These are phyloP conservation scores for Elgaria multicarinata DNA, from an alignment of 2,113 vertebrate genomes.

Conservation along the genomic window DNA sequence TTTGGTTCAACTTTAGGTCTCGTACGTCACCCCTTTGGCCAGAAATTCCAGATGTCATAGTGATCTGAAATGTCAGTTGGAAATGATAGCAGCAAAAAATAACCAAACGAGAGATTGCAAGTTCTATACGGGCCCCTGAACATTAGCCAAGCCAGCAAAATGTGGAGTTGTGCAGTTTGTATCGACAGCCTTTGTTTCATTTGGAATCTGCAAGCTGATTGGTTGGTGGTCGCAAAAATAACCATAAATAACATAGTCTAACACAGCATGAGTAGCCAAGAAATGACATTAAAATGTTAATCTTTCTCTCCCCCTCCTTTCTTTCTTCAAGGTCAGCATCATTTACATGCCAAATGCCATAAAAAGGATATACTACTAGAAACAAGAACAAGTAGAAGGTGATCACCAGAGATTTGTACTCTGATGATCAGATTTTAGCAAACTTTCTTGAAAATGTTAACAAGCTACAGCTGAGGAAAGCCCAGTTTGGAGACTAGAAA, in stretches of 20 bases:
- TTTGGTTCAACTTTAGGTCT: constrained; percentile 34
- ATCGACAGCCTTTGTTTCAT: constrained; percentile 53
- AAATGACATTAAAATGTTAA: constrained; percentile 46
- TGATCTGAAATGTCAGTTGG: constrained; percentile 37
- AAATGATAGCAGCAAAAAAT: constrained; percentile 36
- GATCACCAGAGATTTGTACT: constrained; percentile 55
- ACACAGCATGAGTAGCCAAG: constrained; percentile 56
- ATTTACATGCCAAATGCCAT: constrained; percentile 57
- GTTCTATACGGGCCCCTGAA: constrained; percentile 49
- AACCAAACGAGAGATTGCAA: constrained; percentile 6
- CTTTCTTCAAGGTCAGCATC: constrained; percentile 62
- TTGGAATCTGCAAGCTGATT: constrained; percentile 29
- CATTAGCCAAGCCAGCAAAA: constrained; percentile 44
- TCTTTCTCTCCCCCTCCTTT: constrained; percentile 32
- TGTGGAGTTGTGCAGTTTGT: constrained; percentile 34
- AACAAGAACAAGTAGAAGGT: constrained; percentile 51
- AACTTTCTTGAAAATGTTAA: constrained; percentile 63
- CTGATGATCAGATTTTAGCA: constrained; percentile 54
- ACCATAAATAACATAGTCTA: constrained; percentile 65
- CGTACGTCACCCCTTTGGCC: constrained; percentile 27
- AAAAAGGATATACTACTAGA: constrained; percentile 62
- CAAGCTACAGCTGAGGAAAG: constrained; percentile 33
- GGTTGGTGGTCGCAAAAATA: constrained; percentile 51
- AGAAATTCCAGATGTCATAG: constrained; percentile 41
- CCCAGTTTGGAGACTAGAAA: constrained; percentile 35